Base-by-base conservation (phyloP, 2,797 vertebrate genomes). In the Morelia viridis region DNA sequence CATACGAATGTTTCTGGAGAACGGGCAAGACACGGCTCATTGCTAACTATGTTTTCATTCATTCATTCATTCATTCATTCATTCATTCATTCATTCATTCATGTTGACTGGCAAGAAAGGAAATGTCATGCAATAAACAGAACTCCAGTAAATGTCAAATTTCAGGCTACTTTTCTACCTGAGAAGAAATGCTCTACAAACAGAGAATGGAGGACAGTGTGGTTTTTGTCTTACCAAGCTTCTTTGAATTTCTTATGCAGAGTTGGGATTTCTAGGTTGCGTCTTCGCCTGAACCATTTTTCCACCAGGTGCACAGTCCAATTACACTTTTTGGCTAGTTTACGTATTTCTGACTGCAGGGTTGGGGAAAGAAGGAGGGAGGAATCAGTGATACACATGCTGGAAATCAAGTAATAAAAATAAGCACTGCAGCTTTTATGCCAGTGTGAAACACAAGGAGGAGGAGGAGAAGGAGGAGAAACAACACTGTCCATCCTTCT, bases 161-260 rank as follows among this genome's bases (percentile, higher is more conserved):
- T 24, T 80, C 8, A 4, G 57, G 62, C 31, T n/a, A 11, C 0
- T 71, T 87, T 60, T 12, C 53, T 46, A 91, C 15, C 12, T 4
- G 71, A 26, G 46, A 65, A 19, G 26, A 6, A 9, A n/a, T 13
- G n/a, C 26, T 58, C 60, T 46, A 28, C 0, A 56, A 19, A 26
- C 4, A 3, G 17, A 53, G 31, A 53, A 58, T 7, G 84, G 91
- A 92, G 90, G 15, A 28, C 24, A 53, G 15, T 85, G 35, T 0
- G 50, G 3, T 86, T 13, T 85, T 86, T 93, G 35, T 64, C 97
- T 97, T 97, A 99, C 99, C 99, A 99, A 94, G 98, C 98, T 94
- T 99, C 99, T 96, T 96, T 98, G 96, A 99, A 99, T 93, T 99
- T 99, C 96, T 98, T 98, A 88, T 99, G 96, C 90, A 98, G 96